These are phyloP conservation scores for Pelochelys cantorii DNA, from an alignment of 2,797 vertebrate species.

Conservation along the genomic window DNA sequence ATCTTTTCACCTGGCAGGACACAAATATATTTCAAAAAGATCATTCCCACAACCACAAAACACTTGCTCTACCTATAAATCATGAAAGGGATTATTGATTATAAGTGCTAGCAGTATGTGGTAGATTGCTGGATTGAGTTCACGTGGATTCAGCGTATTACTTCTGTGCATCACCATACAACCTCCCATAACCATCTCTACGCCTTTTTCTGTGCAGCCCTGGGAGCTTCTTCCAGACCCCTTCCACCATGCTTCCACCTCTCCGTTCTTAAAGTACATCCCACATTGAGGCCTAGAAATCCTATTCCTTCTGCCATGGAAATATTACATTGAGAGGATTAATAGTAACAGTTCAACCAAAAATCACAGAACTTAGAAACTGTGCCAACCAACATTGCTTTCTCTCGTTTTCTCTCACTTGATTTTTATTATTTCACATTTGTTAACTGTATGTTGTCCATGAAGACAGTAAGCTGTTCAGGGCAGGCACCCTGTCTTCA, in stretches of 20 bases:
- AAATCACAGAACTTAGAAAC: conserved; percentile 33
- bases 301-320: conserved; percentile 53
- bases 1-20: background rate
- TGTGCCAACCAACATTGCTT: background rate
- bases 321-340: conserved; percentile 65
- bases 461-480: background rate
- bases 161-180: background rate
- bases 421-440: background rate
- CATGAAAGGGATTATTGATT: background rate
- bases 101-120: background rate
- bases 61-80: background rate
- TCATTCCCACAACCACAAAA: rapidly evolving
- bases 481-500: conserved; percentile 7
- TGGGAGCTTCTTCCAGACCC: background rate
- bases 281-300: conserved; percentile 61
- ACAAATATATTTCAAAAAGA: conserved; percentile 6
- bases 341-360: conserved; percentile 58
- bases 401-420: background rate
- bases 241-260: conserved; percentile 41
- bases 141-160: background rate
- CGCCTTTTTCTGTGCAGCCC: background rate
- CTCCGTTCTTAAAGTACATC: conserved; percentile 54
- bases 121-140: background rate
- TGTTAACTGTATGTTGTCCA: background rate
- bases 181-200: background rate